These are phyloP conservation scores for Acomys russatus DNA, from an alignment of 2,797 vertebrate genomes.

Conservation along the genomic window DNA sequence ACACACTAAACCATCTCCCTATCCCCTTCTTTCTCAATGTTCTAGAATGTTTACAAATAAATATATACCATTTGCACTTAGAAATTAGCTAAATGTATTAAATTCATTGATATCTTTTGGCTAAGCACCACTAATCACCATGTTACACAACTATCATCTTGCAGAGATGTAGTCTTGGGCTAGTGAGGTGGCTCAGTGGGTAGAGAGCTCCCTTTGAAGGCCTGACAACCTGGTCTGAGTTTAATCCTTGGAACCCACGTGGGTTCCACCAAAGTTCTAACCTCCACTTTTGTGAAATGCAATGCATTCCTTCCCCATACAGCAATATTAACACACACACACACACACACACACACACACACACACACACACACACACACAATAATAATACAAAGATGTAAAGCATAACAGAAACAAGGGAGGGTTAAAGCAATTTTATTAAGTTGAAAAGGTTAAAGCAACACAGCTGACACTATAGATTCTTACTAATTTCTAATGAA, in stretches of 20 bases:
- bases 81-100: background rate
- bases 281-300: background rate
- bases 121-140: background rate
- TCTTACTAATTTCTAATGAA: conserved; percentile 2
- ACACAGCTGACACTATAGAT: background rate
- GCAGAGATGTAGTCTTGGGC: background rate
- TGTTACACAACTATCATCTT: background rate
- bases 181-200: background rate
- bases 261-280: background rate
- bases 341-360: background rate
- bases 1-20: background rate
- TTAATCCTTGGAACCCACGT: background rate
- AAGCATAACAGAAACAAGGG: background rate
- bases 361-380: too few relatives aligned
- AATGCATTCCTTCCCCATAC: background rate
- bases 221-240: background rate
- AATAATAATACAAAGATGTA: background rate
- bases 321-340: background rate
- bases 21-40: conserved; percentile 18
- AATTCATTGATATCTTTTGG: background rate
- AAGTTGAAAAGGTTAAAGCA: background rate
- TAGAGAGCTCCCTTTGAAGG: background rate
- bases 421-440: background rate
- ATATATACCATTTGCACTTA: background rate
- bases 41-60: conserved; percentile 24